Conservation (phyloP, 1,140 invertebrate genomes). For the Pygmarrhopalites habei region DNA sequence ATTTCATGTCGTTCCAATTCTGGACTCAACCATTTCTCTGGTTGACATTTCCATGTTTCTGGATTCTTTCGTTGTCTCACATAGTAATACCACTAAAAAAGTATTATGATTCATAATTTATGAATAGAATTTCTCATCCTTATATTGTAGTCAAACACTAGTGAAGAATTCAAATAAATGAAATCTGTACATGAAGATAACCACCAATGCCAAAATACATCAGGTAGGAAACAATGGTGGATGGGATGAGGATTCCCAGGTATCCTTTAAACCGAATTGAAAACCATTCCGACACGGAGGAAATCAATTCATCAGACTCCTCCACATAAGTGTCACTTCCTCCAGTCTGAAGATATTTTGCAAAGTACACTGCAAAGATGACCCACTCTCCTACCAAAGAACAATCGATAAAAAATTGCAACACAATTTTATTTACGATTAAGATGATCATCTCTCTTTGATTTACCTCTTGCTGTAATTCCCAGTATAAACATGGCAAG, state of each 20-base stretch:
- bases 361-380: constrained; percentile 52
- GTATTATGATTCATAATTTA: constrained; percentile 21
- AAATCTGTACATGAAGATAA: constrained; percentile 53
- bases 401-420: too few relatives aligned
- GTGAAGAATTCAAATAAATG: too few relatives aligned
- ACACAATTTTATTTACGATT: too few relatives aligned
- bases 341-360: constrained; percentile 46
- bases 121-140: too few relatives aligned
- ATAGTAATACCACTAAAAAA: constrained; percentile 61
- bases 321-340: constrained; percentile 31
- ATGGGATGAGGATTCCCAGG: constrained; percentile 42
- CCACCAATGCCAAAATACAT: constrained; percentile 56
- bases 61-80: constrained; percentile 51
- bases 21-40: constrained; percentile 57
- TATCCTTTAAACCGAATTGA: constrained; percentile 27
- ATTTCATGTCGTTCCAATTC: constrained; percentile 63
- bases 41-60: constrained; percentile 67
- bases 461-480: constrained; percentile 51
- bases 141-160: not conserved
- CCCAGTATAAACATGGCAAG: constrained; percentile 53
- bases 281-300: constrained; percentile 32
- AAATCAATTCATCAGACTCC: constrained; percentile 33
- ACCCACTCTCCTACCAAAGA: constrained; percentile 64
- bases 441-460: not conserved
- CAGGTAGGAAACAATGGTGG: constrained; percentile 49